Percentiles rank a stretch among this genome's conserved stretches.
phyloP scores from a whole-genome alignment of 2,888 invertebrate genomes.

The Seira musarum region DNA sequence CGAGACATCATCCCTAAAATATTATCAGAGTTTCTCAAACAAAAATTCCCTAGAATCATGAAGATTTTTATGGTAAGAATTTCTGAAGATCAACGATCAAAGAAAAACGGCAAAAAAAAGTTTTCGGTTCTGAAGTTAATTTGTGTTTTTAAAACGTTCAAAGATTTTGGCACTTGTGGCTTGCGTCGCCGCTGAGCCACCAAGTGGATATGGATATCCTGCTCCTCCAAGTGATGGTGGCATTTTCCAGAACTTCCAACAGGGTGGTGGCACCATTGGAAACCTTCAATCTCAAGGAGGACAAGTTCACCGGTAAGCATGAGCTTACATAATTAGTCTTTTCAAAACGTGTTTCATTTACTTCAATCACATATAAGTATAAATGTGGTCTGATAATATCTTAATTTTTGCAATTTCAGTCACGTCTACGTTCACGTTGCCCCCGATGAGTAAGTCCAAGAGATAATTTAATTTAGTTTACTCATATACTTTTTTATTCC shows the following conservation, averaged over 20 bases:
- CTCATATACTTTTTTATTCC: background rate
- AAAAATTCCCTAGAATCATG: constrained; percentile 28
- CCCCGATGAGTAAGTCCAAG: constrained; percentile 47
- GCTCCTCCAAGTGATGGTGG: constrained; percentile 5
- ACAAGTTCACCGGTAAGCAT: constrained; percentile 34
- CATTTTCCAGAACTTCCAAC: background rate
- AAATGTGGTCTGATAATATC: too few relatives aligned
- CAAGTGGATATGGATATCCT: background rate
- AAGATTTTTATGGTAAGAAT: constrained; percentile 50
- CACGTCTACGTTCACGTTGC: constrained; percentile 57
- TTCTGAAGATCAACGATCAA: background rate
- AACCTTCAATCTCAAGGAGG: constrained; percentile 33
- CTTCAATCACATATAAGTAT: too few relatives aligned
- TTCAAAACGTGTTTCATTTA: too few relatives aligned
- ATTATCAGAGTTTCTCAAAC: background rate
- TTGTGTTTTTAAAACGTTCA: background rate
- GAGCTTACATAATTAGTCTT: too few relatives aligned
- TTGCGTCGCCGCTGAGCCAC: constrained; percentile 41
- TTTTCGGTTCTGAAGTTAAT: too few relatives aligned
- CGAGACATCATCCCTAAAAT: background rate
- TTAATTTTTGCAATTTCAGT: background rate
- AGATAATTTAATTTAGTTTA: background rate
- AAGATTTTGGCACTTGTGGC: constrained; percentile 51
- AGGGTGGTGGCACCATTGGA: constrained; percentile 24
- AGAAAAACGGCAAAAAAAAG: background rate